phyloP scores from a whole-genome alignment of 2,888 invertebrate species.

The Thymelicus sylvestris region DNA sequence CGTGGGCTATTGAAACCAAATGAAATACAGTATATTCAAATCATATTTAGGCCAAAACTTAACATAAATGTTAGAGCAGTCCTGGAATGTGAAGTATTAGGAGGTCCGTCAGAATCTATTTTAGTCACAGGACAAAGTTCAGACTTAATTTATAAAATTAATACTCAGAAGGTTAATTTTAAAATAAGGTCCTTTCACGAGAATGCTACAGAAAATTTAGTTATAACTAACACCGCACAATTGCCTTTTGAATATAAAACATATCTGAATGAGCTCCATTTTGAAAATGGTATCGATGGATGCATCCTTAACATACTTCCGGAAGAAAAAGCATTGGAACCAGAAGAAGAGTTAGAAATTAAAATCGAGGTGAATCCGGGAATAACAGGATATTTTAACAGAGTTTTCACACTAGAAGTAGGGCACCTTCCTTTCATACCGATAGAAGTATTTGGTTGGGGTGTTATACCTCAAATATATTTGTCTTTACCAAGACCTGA shows the following conservation, averaged over 20 bases:
- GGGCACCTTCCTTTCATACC: slow-evolving; percentile 81
- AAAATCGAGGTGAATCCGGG: slow-evolving; percentile 81
- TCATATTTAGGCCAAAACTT: slow-evolving; percentile 74
- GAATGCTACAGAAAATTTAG: slow-evolving; percentile 61
- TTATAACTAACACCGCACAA: slow-evolving; percentile 78
- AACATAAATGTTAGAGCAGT: slow-evolving; percentile 74
- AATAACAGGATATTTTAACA: slow-evolving; percentile 80
- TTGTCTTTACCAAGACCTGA: slow-evolving; percentile 74
- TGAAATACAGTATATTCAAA: slow-evolving; percentile 75
- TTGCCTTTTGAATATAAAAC: slow-evolving; percentile 75
- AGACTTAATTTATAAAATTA: slow-evolving; percentile 77
- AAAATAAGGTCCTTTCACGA: slow-evolving; percentile 77
- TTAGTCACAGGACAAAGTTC: slow-evolving; percentile 80
- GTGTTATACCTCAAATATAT: slow-evolving; percentile 85
- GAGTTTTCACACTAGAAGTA: slow-evolving; percentile 78
- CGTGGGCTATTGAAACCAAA: slow-evolving; percentile 79
- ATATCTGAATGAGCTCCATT: slow-evolving; percentile 61
- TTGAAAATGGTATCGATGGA: slow-evolving; percentile 66
- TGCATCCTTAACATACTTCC: slow-evolving; percentile 77
- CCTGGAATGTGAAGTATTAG: slow-evolving; percentile 81
- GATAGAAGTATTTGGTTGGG: slow-evolving; percentile 83
- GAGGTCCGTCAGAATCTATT: slow-evolving; percentile 83
- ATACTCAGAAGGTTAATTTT: slow-evolving; percentile 69
- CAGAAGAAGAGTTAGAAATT: slow-evolving; percentile 69
- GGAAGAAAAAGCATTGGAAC: slow-evolving; percentile 64